Conservation (phyloP, 2,113 vertebrate genomes). For the Brachirus orientalis region DNA sequence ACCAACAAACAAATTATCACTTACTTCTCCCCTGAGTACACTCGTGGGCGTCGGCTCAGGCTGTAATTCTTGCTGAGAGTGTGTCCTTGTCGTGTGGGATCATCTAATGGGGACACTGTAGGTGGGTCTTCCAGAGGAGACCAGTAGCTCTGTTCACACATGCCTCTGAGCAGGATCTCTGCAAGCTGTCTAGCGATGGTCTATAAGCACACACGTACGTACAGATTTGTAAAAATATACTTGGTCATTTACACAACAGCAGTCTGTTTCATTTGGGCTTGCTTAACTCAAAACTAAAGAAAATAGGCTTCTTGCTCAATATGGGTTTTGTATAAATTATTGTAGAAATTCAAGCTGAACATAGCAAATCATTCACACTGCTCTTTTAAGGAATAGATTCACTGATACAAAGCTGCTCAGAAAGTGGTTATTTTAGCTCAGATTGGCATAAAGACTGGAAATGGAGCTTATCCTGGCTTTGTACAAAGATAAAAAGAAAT, state of each 20-base stretch:
- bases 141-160: constrained; percentile 99
- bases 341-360: too few species aligned
- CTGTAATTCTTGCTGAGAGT: constrained; percentile 87
- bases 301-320: too few species aligned
- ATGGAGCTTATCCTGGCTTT: too few species aligned
- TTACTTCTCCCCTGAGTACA: constrained; percentile 98
- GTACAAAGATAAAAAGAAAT: too few species aligned
- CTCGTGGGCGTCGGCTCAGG: constrained; percentile 88
- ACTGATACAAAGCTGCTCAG: too few species aligned
- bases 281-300: not conserved
- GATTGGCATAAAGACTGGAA: too few species aligned
- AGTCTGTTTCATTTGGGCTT: constrained; percentile 26
- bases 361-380: too few species aligned
- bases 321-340: too few species aligned
- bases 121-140: constrained; percentile 95
- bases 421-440: too few species aligned
- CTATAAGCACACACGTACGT: constrained; percentile 72
- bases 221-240: constrained; percentile 5
- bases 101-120: constrained; percentile 91
- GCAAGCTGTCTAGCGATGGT: constrained; percentile 97
- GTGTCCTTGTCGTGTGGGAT: constrained; percentile 87
- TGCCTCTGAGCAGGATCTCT: constrained; percentile 96
- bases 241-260: too few species aligned
- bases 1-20: constrained; percentile 35
- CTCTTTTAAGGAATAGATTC: too few species aligned